Conservation (phyloP, 2,113 vertebrate genomes). For the Jaculus jaculus region DNA sequence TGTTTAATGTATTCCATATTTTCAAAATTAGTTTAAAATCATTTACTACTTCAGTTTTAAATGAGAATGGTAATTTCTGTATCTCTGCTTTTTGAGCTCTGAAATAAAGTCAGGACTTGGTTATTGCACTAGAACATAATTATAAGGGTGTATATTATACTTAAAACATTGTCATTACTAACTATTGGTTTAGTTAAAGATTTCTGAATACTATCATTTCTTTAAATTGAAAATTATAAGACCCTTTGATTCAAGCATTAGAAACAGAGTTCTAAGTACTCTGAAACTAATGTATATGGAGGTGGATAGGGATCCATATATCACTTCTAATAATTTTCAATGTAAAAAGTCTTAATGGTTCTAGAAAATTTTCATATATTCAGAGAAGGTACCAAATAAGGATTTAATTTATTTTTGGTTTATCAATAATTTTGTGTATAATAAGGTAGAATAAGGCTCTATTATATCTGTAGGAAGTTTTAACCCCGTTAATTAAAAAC, state of each 20-base stretch:
- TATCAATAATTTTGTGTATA: not conserved
- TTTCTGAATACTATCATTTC: not conserved
- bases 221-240: not conserved
- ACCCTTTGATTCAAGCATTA: not conserved
- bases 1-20: not conserved
- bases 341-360: constrained; percentile 2
- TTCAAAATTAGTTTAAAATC: constrained; percentile 13
- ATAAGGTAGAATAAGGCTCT: not conserved
- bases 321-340: constrained; percentile 27
- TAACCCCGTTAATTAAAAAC: not conserved
- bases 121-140: not conserved
- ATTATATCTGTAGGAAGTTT: not conserved
- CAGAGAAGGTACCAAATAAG: not conserved
- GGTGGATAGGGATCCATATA: not conserved
- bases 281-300: not conserved
- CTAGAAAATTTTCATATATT: not conserved
- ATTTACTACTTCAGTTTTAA: not conserved
- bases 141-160: not conserved
- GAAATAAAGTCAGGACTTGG: constrained; percentile 28
- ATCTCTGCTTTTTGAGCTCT: not conserved
- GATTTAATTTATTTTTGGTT: not conserved
- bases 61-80: not conserved
- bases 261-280: not conserved
- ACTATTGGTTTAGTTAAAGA: not conserved
- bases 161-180: not conserved